Evolutionary conservation across 1,140 invertebrate species (phyloP).

Genomic region (Yoshiicerus persimilis): DNA sequence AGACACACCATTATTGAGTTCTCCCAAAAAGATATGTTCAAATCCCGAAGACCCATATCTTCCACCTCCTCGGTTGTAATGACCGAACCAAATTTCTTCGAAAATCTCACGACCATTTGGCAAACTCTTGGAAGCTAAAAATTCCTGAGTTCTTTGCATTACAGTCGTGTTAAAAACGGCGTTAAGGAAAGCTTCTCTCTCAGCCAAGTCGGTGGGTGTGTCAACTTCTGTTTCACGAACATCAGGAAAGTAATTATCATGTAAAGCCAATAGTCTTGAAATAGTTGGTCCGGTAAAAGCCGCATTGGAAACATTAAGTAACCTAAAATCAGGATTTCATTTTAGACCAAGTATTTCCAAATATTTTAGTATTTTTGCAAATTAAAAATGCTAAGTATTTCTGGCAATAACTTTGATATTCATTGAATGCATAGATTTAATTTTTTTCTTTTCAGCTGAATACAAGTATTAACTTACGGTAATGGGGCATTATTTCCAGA

Average conservation of each 20-base stretch:
- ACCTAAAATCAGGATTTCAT: too few relatives aligned
- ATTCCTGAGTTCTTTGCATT: constrained; percentile 57
- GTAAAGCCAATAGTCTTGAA: constrained; percentile 36
- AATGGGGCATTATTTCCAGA: too few relatives aligned
- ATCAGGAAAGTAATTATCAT: constrained; percentile 50
- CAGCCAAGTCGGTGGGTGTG: constrained; percentile 54
- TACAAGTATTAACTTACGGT: constrained; percentile 63
- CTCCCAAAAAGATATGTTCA: constrained; percentile 57
- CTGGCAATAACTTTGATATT: too few relatives aligned
- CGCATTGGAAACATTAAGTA: constrained; percentile 29
- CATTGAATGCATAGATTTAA: too few relatives aligned
- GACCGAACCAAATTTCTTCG: constrained; percentile 47
- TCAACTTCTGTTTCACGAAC: constrained; percentile 53
- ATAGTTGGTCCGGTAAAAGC: constrained; percentile 39
- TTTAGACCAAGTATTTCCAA: too few relatives aligned
- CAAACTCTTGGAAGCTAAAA: constrained; percentile 54
- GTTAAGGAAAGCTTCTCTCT: constrained; percentile 57
- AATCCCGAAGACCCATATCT: constrained; percentile 53
- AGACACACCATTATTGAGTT: constrained; percentile 52
- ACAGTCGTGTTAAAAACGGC: constrained; percentile 57
- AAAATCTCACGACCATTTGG: constrained; percentile 31
- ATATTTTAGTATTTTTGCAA: too few relatives aligned
- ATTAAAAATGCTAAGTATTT: too few relatives aligned
- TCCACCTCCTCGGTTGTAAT: constrained; percentile 36
- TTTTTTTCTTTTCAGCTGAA: too few relatives aligned